Percentiles rank a stretch among this genome's conserved stretches.
Conservation (phyloP, 2,888 invertebrate genomes). For the Lysandra bellargus region DNA sequence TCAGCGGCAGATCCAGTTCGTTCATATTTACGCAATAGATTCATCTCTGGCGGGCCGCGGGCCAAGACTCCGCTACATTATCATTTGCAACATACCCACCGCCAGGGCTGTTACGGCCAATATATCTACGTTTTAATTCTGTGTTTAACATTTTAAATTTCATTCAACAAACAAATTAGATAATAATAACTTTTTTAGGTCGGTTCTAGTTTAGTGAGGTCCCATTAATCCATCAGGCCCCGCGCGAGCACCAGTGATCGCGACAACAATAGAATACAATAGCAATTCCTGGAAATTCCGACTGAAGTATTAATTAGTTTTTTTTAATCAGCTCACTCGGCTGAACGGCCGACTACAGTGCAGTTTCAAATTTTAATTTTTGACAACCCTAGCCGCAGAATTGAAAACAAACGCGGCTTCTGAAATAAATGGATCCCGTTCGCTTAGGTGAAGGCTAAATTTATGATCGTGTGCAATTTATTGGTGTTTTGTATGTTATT, state of each 20-base stretch:
- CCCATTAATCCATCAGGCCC: too few relatives aligned
- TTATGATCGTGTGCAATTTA: constrained; percentile 28
- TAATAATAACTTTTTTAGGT: too few relatives aligned
- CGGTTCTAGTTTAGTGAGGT: too few relatives aligned
- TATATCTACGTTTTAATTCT: neutral
- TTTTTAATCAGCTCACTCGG: too few relatives aligned
- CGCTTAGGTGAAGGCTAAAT: constrained; percentile 28
- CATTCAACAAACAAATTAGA: too few relatives aligned
- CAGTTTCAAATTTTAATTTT: neutral
- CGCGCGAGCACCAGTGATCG: too few relatives aligned
- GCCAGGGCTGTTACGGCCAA: neutral
- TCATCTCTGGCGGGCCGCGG: constrained; percentile 24
- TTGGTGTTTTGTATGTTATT: constrained; percentile 30
- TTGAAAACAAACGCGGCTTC: constrained; percentile 34
- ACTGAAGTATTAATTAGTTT: too few relatives aligned
- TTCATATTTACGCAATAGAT: constrained; percentile 29
- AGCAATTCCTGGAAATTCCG: too few relatives aligned
- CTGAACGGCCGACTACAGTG: too few relatives aligned
- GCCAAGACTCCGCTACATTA: constrained; percentile 33
- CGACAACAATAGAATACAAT: too few relatives aligned
- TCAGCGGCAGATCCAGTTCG: neutral
- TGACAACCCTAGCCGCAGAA: constrained; percentile 23
- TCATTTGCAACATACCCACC: constrained; percentile 21
- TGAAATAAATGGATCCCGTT: constrained; percentile 30
- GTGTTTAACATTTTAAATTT: neutral